A percentile compares a stretch with the other conserved stretches of the same genome.
Conservation (phyloP, 2,113 vertebrate species). For the Corydoras sp. region DNA sequence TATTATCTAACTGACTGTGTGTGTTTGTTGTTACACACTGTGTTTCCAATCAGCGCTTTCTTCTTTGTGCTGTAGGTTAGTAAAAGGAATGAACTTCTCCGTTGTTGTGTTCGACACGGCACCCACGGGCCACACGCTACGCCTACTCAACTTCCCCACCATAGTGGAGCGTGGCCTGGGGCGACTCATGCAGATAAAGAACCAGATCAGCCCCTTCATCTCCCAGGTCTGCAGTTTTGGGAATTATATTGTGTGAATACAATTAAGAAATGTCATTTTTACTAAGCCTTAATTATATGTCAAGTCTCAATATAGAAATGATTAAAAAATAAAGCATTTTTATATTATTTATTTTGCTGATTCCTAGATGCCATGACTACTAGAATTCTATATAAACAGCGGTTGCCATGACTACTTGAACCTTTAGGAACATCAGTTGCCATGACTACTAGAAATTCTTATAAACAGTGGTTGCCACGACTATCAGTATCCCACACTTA, state of each 20-base stretch:
- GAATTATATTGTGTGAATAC: neutral
- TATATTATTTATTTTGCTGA: too few relatives aligned
- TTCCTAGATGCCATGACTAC: too few relatives aligned
- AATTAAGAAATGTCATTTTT: too few relatives aligned
- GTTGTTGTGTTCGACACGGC: slow-evolving; percentile 96
- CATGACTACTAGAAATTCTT: too few relatives aligned
- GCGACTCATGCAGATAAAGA: slow-evolving; percentile 96
- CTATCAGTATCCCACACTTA: too few relatives aligned
- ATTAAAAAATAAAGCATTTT: too few relatives aligned
- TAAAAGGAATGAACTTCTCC: slow-evolving; percentile 96
- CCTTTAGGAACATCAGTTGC: too few relatives aligned
- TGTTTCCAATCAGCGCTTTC: neutral
- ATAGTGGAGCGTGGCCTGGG: slow-evolving; percentile 91
- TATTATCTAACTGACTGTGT: neutral
- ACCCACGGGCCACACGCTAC: slow-evolving; percentile 86
- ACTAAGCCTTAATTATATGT: too few relatives aligned
- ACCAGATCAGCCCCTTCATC: slow-evolving; percentile 96
- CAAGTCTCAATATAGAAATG: too few relatives aligned
- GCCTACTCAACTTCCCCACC: slow-evolving; percentile 92
- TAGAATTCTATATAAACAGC: too few relatives aligned
- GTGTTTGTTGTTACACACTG: neutral
- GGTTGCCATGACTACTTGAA: too few relatives aligned
- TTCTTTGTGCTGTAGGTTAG: slow-evolving; percentile 66
- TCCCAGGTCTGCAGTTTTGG: slow-evolving; percentile 72
- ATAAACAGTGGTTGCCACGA: too few relatives aligned